These are phyloP conservation scores for Neosalanx taihuensis DNA, from an alignment of 2,797 vertebrate species.

Conservation along the genomic window DNA sequence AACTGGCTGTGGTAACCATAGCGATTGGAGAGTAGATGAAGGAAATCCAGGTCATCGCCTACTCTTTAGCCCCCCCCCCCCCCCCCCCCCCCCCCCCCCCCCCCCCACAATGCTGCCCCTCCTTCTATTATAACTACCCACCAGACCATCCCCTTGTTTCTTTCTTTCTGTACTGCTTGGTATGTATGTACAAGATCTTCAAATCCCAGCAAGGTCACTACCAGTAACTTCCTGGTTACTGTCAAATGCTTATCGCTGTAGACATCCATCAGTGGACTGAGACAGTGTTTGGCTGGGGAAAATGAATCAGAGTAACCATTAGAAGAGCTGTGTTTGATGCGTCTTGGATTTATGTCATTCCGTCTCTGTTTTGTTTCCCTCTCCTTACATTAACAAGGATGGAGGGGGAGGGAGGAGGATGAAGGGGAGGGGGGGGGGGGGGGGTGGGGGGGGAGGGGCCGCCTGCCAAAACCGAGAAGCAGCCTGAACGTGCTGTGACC, in stretches of 20 bases:
- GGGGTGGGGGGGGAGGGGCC: not conserved
- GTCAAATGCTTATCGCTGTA: not conserved
- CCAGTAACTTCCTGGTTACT: not conserved
- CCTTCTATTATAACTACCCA: not conserved
- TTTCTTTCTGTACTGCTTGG: conserved; percentile 18
- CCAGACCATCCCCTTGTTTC: conserved; percentile 19
- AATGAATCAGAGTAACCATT: not conserved
- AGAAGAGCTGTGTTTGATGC: not conserved
- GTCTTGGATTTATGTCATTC: not conserved
- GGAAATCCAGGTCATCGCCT: conserved; percentile 60
- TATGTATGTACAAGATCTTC: not conserved
- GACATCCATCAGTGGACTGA: not conserved
- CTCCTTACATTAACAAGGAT: not conserved
- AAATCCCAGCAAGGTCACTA: conserved; percentile 2
- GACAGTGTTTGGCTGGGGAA: too few relatives aligned
- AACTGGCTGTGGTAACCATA: conserved; percentile 52
- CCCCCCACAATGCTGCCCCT: conserved; percentile 17
- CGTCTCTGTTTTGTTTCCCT: not conserved
- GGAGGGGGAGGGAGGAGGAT: not conserved
- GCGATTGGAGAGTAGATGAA: conserved; percentile 52
- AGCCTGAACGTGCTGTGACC: conserved; percentile 7
- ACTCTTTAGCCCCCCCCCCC: conserved; percentile 12
- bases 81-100: conserved; percentile 7
- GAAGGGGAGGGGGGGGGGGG: not conserved
- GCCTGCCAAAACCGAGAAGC: not conserved